Base-by-base conservation (phyloP, 2,113 vertebrate genomes). In the Otocyon megalotis region DNA sequence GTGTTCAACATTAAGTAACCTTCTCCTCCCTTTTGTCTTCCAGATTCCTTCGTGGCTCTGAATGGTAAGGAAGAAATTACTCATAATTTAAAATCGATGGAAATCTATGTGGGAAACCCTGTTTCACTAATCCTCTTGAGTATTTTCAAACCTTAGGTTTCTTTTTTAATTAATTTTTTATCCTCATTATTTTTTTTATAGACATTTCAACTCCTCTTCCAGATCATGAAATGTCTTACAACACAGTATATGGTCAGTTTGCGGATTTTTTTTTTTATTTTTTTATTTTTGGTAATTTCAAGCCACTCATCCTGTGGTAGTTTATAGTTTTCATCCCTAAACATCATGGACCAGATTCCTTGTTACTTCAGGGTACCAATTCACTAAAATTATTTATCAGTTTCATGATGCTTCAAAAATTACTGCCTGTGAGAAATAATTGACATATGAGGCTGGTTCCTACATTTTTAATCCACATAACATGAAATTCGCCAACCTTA, bases 41-140 rank as follows among this genome's bases (percentile, higher is more conserved):
- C 99, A 99, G 99, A 99, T 99, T 99, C 99, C 98, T 99, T 99
- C 98, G 99, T 99, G 99, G 99, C 99, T 58, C 98, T 99, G 98
- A 99, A 99, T 98, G 99, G 99, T 99, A 99, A 99, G 99, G 98
- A 99, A 97, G 95, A 97, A 96, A 94, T 93, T 98, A 98, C 94
- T 98, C 79, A 15, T 97, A 96, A 97, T 98, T 98, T 98, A 95
- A 95, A 97, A 97, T 95, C 67, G 90, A 88, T 83, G n/a, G 69
- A 98, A 98, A 97, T 97, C 88, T 80, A 10, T 97, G 98, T 97
- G 97, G 94, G 94, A 98, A 97, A 97, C 96, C 85, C 80, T 88
- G 79, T 98, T 97, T 96, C 96, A 97, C 88, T 98, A 96, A 98
- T 90, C 82, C 97, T 93, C 58, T 81, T 88, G 95, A 96, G 53